Evolutionary conservation across 2,113 vertebrate genomes (phyloP), one percentile per base, ranked within the genome.

Genomic region (Daboia siamensis): DNA sequence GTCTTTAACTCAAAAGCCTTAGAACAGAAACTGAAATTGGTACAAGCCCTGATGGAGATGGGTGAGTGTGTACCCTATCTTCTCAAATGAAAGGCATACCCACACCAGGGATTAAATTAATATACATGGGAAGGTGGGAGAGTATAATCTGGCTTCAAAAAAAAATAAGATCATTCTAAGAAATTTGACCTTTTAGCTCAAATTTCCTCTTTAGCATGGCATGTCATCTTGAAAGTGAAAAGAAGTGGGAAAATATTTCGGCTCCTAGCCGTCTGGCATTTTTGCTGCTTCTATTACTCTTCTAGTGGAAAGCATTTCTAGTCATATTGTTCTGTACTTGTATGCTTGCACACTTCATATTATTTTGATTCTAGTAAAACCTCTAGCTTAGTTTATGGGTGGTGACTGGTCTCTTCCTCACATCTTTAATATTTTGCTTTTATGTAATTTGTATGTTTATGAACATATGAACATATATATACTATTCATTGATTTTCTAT

Each of bases 51-150:
- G 46, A 23, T 74, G 87, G 10, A 91, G 87, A 51, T 51, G 96
- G 95, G 88, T 91, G 92, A 94, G 93, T 92, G 3, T 44, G 69
- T 86, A 64, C 51, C 12, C n/a, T 39, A 64, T 10, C 33, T 85
- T 48, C 74, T 29, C 13, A 86, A 4, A 57, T 44, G 48, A 44
- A 8, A 8, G 17, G 57, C 33, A 4, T 54, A 56, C 55, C 17
- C 55, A 56, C 4, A 74, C 10, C n/a, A 93, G 92, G 24, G 94
- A 91, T 95, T 93, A 88, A 92, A 74, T 92, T 91, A 4, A 15
- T 88, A 54, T 92, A 69, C 46, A 3, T 8, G 74, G 24, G 59
- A 52, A 74, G 8, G 1, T 51, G 48, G 48, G 48, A 15, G 1
- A 15, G 29, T 91, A 86, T 59, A 64, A 87, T 52, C 8, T 59